Evolutionary conservation across 2,113 vertebrate species (phyloP), one percentile per base, ranked within the genome.

Genomic region (Marmota monax): DNA sequence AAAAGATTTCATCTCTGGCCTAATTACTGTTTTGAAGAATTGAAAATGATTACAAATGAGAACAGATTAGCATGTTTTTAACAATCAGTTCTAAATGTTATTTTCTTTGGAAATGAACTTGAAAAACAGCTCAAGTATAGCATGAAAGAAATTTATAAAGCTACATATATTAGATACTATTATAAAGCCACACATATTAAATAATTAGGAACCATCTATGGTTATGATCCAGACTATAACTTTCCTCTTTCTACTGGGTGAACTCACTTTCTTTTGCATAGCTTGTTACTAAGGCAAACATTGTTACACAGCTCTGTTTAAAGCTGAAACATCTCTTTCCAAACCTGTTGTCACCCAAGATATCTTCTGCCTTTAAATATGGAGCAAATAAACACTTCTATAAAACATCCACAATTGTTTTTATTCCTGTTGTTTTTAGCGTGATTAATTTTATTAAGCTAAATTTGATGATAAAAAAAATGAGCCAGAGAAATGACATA

Each of bases 11-110:
- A 32, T 63, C 83, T 83, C 27, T 94, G n/a, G 42, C 34, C 12
- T 63, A 78, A 56, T 73, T 70, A 69, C 42, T 91, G 34, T 94
- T 95, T 86, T 78, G 48, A 97, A 92, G 90, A 84, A 23, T 34
- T 88, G 56, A 29, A 83, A 92, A 86, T 58, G 20, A 79, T 84
- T 95, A 88, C 65, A 89, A 89, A 84, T 87, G 37, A 95, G 95
- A 96, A 72, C 67, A 93, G 42, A 39, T 13, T 45, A 45, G 7
- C 77, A 16, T 83, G 37, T n/a, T 93, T 92, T 96, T 87, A 86
- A 67, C n/a, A 78, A 89, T 84, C 51, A 37, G 39, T 34, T 90
- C 27, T 92, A 61, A 88, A 94, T 20, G 4, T 67, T 76, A 77
- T 53, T 95, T 95, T 82, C 70, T 86, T 95, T 90, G 69, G 39